Base-by-base conservation (phyloP, 2,888 invertebrate species). In the Acleris emargana region DNA sequence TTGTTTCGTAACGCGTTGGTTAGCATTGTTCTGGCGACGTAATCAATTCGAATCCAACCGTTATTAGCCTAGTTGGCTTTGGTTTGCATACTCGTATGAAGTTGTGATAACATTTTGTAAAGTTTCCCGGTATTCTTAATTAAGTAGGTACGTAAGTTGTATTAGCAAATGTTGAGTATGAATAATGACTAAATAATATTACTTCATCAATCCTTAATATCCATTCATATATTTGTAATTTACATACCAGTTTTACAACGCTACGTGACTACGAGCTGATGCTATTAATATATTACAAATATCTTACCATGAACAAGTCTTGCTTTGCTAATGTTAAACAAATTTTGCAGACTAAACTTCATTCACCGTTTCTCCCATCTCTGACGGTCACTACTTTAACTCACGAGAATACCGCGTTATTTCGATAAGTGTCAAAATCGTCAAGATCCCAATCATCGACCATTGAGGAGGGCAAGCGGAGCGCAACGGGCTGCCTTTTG, bases 1-100 rank as follows among this genome's bases (percentile, higher is more conserved):
- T 82, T 80, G 78, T 91, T 84, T 89, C 86, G 88, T 89, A 90
- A 91, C 82, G 76, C 77, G 85, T 85, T 87, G 88, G 84, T 71
- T 61, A 38, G 73, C 75, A 84, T 86, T 84, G 87, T 85, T 85
- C 71, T 64, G 71, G 72, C 76, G 70, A 61, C 66, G 66, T 61
- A 66, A 66, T 66, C 66, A 61, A 66, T 66, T 66, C 61, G 60
- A 47, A 47, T 62, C 49, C 9, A 45, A 45, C 45, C 20, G 59
- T 49, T 58, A 52, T 32, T 51, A 50, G 50, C 54, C 59, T 60
- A 50, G 54, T 60, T 64, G 45, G 57, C 45, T 25, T 59, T 59
- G 59, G 54, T 45, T 64, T 57, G 45, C 54, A 42, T 57, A n/a
- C n/a, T n/a, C n/a, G n/a, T n/a, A 18, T 57, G 32, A 43, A 59